Percentiles rank a stretch among this genome's conserved stretches.
These are phyloP conservation scores for Chloroceryle inda DNA, from an alignment of 2,797 vertebrate genomes.

Conservation along the genomic window DNA sequence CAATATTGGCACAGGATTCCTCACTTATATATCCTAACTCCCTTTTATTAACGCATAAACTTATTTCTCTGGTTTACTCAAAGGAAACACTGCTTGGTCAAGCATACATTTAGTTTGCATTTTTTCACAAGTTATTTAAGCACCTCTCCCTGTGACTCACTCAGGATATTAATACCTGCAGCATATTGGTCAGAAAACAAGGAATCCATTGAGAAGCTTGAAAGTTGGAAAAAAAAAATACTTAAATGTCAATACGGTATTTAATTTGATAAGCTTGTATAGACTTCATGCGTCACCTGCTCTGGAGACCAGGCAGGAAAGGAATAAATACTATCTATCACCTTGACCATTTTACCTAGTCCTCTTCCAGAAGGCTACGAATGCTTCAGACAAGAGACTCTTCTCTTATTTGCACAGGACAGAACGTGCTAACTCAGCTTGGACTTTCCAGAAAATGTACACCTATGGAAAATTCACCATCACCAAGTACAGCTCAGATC, in stretches of 20 bases:
- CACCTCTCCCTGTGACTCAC: neutral
- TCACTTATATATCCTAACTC: neutral
- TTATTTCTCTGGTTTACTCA: neutral
- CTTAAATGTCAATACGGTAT: neutral
- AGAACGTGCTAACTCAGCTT: rapidly evolving
- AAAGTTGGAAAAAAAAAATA: neutral
- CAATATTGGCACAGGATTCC: neutral
- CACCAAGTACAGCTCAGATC: neutral
- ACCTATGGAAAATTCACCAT: neutral
- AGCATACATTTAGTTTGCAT: neutral
- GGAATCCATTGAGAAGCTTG: neutral
- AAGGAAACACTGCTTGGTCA: neutral
- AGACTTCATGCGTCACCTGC: neutral
- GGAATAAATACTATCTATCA: neutral
- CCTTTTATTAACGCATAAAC: neutral
- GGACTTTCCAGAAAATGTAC: neutral
- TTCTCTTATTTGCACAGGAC: neutral
- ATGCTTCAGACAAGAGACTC: neutral
- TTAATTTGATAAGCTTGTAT: neutral
- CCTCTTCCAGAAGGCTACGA: neutral
- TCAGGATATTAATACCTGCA: neutral
- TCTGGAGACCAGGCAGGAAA: neutral
- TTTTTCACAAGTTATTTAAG: neutral
- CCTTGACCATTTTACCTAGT: neutral
- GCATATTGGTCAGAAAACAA: neutral